Percentiles rank a stretch among this genome's conserved stretches.
Evolutionary conservation across 2,113 vertebrate genomes (phyloP).

Genomic region (Cinclus cinclus): DNA sequence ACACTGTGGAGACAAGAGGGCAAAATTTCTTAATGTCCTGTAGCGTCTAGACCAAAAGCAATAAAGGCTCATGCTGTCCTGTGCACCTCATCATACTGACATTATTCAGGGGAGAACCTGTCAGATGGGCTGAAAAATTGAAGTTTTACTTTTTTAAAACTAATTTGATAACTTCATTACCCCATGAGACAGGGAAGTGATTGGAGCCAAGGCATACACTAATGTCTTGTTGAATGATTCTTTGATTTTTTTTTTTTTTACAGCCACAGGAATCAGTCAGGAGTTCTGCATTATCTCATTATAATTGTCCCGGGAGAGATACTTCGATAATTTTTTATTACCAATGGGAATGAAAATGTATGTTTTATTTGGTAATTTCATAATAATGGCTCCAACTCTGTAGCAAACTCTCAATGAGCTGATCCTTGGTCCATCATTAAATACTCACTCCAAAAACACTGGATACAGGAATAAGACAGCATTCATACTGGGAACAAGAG

Average conservation of each 20-base stretch:
- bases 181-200: slow-evolving; percentile 19
- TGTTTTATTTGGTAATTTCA: slow-evolving; percentile 62
- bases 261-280: slow-evolving; percentile 44
- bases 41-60: slow-evolving; percentile 57
- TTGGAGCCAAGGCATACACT: slow-evolving; percentile 36
- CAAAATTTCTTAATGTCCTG: slow-evolving; percentile 31
- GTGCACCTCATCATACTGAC: slow-evolving; percentile 33
- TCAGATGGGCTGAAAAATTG: slow-evolving; percentile 38
- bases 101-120: slow-evolving; percentile 42
- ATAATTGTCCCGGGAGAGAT: slow-evolving; percentile 26
- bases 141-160: slow-evolving; percentile 64
- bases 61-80: slow-evolving; percentile 15
- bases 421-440: not conserved
- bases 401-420: slow-evolving; percentile 1
- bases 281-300: slow-evolving; percentile 62
- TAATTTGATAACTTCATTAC: slow-evolving; percentile 69
- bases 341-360: slow-evolving; percentile 39
- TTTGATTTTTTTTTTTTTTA: slow-evolving; percentile 41
- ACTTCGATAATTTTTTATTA: slow-evolving; percentile 51
- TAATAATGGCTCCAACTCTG: slow-evolving; percentile 9
- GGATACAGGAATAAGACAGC: not conserved
- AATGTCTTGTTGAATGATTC: slow-evolving; percentile 56
- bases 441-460: not conserved
- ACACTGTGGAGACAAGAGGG: not conserved
- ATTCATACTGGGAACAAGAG: not conserved